Conservation (phyloP, 2,113 vertebrate genomes). For the Brienomyrus brachyistius region DNA sequence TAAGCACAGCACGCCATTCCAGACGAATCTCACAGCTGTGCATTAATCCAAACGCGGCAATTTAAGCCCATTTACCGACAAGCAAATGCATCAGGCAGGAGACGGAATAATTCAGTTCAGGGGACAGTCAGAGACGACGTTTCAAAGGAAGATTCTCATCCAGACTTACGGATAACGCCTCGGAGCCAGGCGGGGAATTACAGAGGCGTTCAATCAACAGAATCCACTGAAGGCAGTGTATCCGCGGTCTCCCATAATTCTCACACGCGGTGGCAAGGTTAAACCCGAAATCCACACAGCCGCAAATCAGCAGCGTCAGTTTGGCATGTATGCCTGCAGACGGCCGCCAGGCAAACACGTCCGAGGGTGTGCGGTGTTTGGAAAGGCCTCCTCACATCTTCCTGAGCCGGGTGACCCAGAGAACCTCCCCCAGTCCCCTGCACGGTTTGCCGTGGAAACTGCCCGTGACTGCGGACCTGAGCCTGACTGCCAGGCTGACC, state of each 20-base stretch:
- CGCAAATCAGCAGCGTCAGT: not conserved
- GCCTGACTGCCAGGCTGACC: slow-evolving; percentile 65
- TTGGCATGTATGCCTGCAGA: not conserved
- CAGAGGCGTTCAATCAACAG: not conserved
- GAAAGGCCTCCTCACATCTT: not conserved
- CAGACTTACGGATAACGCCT: not conserved
- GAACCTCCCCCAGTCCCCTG: not conserved
- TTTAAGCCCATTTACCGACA: slow-evolving; percentile 64
- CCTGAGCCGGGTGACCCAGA: not conserved
- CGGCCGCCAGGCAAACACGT: not conserved
- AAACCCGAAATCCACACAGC: not conserved
- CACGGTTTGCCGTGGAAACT: not conserved
- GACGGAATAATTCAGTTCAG: slow-evolving; percentile 42
- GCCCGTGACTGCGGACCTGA: slow-evolving; percentile 51
- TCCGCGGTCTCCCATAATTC: not conserved
- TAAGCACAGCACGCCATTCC: slow-evolving; percentile 53
- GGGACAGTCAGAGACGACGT: slow-evolving; percentile 36
- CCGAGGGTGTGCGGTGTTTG: not conserved
- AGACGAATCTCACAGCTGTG: slow-evolving; percentile 57
- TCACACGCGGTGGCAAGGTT: not conserved
- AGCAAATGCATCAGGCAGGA: slow-evolving; percentile 57
- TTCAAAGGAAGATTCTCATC: not conserved
- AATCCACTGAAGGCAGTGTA: not conserved
- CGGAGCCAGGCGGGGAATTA: not conserved
- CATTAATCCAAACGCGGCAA: slow-evolving; percentile 59